Evolutionary conservation across 2,888 invertebrate genomes (phyloP).

Genomic region (Callinectes sapidus): DNA sequence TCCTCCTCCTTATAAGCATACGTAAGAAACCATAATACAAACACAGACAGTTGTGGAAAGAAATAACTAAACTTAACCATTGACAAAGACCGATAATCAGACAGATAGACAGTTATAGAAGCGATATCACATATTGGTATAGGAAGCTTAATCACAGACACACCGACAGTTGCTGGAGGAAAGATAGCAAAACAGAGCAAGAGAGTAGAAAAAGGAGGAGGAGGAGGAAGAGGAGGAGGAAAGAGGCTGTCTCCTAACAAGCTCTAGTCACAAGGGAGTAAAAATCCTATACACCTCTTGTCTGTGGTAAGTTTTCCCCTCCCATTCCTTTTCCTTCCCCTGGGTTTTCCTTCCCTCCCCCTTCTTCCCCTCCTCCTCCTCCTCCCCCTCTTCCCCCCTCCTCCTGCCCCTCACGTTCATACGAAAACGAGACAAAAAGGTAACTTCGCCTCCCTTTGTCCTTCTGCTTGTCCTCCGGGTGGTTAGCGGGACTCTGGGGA

Average conservation of each 20-base stretch:
- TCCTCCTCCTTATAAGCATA: neutral
- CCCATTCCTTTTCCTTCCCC: neutral
- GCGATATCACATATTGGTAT: neutral
- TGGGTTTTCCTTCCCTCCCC: neutral
- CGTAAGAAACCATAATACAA: neutral
- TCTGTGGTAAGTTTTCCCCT: constrained; percentile 10
- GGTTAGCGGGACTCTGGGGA: neutral
- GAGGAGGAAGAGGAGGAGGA: neutral
- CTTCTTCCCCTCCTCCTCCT: neutral
- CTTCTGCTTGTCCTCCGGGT: neutral
- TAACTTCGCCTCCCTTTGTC: neutral
- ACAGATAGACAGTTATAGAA: neutral
- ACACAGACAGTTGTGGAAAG: neutral
- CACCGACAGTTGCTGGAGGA: neutral
- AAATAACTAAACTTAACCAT: neutral
- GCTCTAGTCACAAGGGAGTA: neutral
- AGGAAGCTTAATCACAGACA: neutral
- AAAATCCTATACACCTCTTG: neutral
- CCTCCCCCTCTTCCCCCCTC: neutral
- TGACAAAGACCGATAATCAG: neutral
- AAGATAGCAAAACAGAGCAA: neutral
- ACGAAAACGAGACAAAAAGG: neutral
- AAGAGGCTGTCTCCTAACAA: neutral
- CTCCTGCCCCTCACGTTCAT: neutral
- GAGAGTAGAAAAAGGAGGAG: neutral